Evolutionary conservation across 2,797 vertebrate genomes (phyloP).

Genomic region (Lophius americanus): DNA sequence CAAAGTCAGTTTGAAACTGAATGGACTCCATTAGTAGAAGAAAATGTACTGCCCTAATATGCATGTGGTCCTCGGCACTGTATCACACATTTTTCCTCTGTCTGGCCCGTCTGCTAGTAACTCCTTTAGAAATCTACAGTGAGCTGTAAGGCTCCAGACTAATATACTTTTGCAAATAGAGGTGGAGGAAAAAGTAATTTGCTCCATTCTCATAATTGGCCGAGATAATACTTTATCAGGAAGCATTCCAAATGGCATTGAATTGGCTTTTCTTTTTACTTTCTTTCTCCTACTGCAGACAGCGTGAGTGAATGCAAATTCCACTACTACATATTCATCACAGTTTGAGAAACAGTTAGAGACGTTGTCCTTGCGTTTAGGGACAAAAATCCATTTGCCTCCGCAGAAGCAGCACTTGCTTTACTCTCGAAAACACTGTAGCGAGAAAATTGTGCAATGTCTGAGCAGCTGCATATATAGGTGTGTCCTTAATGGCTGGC

Average conservation of each 20-base stretch:
- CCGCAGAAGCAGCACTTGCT: conserved; percentile 33
- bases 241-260: conserved; percentile 23
- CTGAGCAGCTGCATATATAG: conserved; percentile 53
- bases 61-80: too few relatives aligned
- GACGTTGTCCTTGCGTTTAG: conserved; percentile 37
- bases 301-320: conserved; percentile 9
- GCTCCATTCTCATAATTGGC: conserved; percentile 18
- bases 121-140: too few relatives aligned
- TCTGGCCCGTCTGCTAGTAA: too few relatives aligned
- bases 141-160: too few relatives aligned
- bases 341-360: conserved; percentile 23
- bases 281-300: conserved; percentile 9
- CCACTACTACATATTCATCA: conserved; percentile 32
- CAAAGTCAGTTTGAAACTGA: too few relatives aligned
- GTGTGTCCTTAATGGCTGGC: conserved; percentile 52
- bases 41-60: too few relatives aligned
- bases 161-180: conserved; percentile 14
- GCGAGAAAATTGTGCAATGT: conserved; percentile 39
- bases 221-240: conserved; percentile 35
- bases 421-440: conserved; percentile 38
- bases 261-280: background rate
- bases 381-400: conserved; percentile 28
- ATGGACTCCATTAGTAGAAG: too few relatives aligned
- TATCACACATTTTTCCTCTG: too few relatives aligned
- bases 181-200: conserved; percentile 21